phyloP scores from a whole-genome alignment of 1,140 invertebrate species.

The Protaetia brevitarsis region DNA sequence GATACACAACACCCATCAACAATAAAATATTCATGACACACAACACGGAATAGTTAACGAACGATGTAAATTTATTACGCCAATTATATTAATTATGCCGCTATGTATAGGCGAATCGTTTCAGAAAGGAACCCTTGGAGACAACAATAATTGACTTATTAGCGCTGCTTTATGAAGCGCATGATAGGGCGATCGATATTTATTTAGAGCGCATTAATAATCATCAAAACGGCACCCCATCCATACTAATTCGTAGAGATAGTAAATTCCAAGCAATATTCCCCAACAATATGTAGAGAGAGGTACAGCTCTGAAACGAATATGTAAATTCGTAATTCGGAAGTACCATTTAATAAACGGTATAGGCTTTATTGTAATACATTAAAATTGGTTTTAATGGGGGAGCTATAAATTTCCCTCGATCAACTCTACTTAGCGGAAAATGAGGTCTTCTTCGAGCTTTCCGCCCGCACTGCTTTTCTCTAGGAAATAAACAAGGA shows the following conservation, averaged over 20 bases:
- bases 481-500: not conserved
- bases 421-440: not conserved
- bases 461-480: not conserved
- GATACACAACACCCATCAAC: not conserved
- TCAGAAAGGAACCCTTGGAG: not conserved
- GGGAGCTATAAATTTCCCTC: not conserved
- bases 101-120: not conserved
- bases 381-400: constrained; percentile 17
- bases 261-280: constrained; percentile 11
- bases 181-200: constrained; percentile 1
- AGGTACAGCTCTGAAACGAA: not conserved
- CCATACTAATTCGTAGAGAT: constrained; percentile 6
- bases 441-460: not conserved
- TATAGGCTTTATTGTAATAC: constrained; percentile 9
- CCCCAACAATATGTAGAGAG: not conserved
- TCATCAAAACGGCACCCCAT: constrained; percentile 9
- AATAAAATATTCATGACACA: not conserved
- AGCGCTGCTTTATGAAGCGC: constrained; percentile 10
- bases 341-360: constrained; percentile 2
- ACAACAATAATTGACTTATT: constrained; percentile 17
- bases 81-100: constrained; percentile 4
- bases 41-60: not conserved
- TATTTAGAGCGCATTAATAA: constrained; percentile 15
- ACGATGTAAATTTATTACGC: not conserved
- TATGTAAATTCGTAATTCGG: not conserved